Conservation (phyloP, 2,888 invertebrate genomes). For the Philhelius pedissequus region DNA sequence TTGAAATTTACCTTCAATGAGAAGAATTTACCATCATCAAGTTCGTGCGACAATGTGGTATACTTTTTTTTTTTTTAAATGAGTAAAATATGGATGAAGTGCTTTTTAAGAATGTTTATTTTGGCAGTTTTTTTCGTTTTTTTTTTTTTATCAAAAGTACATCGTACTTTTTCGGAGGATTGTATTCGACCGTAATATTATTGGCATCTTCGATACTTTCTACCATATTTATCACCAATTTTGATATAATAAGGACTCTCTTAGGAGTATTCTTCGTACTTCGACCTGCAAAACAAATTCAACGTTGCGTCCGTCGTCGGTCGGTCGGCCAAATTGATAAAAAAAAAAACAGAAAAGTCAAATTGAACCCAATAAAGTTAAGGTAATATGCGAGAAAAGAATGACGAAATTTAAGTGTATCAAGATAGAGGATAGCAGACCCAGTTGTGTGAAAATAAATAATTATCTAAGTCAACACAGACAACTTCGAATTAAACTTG, state of each 20-base stretch:
- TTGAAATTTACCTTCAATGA: no score
- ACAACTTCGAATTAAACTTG: no score
- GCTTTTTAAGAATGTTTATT: constrained; percentile 31
- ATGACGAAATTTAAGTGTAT: background rate
- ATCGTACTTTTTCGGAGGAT: background rate
- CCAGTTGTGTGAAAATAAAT: no score
- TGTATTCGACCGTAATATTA: constrained; percentile 44
- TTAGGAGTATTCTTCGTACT: constrained; percentile 30
- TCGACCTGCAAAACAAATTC: constrained; percentile 23
- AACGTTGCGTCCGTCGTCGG: no score
- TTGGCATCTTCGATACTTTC: constrained; percentile 60
- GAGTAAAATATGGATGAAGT: constrained; percentile 8
- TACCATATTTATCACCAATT: constrained; percentile 66
- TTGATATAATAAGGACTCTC: constrained; percentile 62
- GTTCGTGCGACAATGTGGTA: background rate
- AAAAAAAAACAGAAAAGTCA: constrained; percentile 10
- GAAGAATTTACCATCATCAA: no score
- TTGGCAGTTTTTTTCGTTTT: constrained; percentile 25
- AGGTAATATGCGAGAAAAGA: background rate
- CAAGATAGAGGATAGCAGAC: background rate
- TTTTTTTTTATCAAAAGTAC: background rate
- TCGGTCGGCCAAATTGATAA: no score
- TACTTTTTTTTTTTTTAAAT: background rate
- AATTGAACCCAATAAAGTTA: background rate
- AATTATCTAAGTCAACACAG: no score